Conservation (phyloP, 2,113 vertebrate genomes). For the Dromiciops gliroides region DNA sequence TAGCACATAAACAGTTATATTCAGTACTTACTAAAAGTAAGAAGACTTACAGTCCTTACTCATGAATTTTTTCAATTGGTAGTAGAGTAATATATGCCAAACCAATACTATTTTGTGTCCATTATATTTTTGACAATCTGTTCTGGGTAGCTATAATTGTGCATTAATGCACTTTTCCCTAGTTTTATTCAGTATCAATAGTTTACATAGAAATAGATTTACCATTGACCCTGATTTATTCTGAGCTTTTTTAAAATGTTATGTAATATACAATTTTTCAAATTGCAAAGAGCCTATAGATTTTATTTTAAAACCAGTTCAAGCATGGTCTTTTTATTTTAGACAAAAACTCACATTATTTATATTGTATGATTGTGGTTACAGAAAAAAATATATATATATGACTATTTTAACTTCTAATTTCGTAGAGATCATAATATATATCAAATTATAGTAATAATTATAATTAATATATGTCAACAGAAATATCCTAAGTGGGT, state of each 20-base stretch:
- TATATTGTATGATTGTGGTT: neutral
- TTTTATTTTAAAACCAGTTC: constrained; percentile 51
- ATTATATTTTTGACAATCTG: constrained; percentile 32
- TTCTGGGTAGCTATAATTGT: constrained; percentile 35
- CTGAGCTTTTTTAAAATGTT: constrained; percentile 45
- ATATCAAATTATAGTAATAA: constrained; percentile 28
- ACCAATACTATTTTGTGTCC: constrained; percentile 15
- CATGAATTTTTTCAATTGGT: constrained; percentile 46
- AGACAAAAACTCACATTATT: neutral
- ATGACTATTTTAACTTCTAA: neutral
- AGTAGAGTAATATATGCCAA: constrained; percentile 1
- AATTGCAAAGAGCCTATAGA: constrained; percentile 36
- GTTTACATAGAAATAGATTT: constrained; percentile 70
- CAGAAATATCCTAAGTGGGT: constrained; percentile 28
- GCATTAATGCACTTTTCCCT: constrained; percentile 49
- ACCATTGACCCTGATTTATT: constrained; percentile 42
- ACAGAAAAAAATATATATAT: neutral
- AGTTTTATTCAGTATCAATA: constrained; percentile 46
- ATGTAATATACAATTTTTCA: constrained; percentile 32
- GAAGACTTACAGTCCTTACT: constrained; percentile 23
- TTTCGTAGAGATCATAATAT: neutral
- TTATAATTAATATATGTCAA: constrained; percentile 34
- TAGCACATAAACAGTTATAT: constrained; percentile 18
- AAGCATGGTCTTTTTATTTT: constrained; percentile 10
- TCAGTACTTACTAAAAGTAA: constrained; percentile 47